Evolutionary conservation across 2,888 invertebrate species (phyloP), one percentile per base, ranked within the genome.

Genomic region (Drosophila infuscata): DNA sequence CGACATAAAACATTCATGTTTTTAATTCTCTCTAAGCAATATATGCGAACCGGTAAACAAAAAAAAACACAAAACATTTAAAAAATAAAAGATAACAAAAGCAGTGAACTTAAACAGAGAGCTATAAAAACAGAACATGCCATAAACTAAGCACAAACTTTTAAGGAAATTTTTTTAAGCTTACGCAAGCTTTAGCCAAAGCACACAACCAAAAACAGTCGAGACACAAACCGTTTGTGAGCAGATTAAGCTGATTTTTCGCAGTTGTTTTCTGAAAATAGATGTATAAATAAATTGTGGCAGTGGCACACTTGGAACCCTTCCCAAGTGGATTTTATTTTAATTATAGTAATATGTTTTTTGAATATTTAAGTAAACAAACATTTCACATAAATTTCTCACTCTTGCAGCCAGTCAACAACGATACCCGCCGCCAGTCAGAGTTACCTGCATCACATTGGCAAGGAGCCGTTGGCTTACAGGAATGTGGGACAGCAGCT

Each of bases 401-500:
- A 53, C 8, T 17, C 12, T 65, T 53, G 3, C 43, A 86, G 81
- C 36, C 58, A 79, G 6, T 75, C 86, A 32, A 70, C 81, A n/a
- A 62, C 70, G 7, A 25, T 43, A 29, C 36, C 61, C 3, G 36
- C 61, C 3, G 36, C 29, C 0, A 17, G 30, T 20, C 69, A 66
- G n/a, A 95, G 95, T 67, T 95, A 95, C 85, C 82, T 94, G 12
- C 94, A 94, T 76, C 91, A 94, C 57, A 88, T 94, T 0, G 94
- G 95, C 7, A 90, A 91, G 20, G 85, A 92, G 15, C 95, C 95
- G 0, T 80, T 96, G 4, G 85, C 92, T 11, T 93, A 94, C 33
- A 89, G 93, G 35, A 96, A 95, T 3, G 81, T 96, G 3, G 96
- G 96, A 0, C 93, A 94, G 68, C 90, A 95, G 35, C 73, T 96